Conservation (phyloP, 1,140 invertebrate species). For the Caenorhabditis latens region DNA sequence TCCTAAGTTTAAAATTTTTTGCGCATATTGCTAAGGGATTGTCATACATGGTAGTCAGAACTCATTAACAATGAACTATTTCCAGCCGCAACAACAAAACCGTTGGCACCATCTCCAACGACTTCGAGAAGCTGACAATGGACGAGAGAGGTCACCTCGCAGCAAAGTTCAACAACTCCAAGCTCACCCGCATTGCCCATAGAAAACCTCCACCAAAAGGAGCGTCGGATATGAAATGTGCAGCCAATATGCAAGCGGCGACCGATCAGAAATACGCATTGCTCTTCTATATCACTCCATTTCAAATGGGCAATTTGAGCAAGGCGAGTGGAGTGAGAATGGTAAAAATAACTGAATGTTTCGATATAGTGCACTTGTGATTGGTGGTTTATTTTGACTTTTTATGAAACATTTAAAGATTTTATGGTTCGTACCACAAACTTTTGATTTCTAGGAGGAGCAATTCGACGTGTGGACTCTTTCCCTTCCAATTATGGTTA, state of each 20-base stretch:
- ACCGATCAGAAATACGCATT: conserved; percentile 78
- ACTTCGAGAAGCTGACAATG: conserved; percentile 77
- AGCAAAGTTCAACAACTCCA: conserved; percentile 77
- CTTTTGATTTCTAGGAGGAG: conserved; percentile 28
- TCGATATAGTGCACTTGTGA: too few species aligned
- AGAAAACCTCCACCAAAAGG: conserved; percentile 77
- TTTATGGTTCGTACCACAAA: not conserved
- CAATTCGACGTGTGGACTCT: conserved; percentile 77
- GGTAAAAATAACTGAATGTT: not conserved
- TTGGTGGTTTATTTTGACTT: too few species aligned
- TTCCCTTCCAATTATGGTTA: conserved; percentile 77
- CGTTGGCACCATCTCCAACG: conserved; percentile 77
- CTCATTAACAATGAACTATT: too few species aligned
- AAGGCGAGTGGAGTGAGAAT: conserved; percentile 62
- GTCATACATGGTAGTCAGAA: too few species aligned
- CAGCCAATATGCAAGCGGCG: conserved; percentile 71
- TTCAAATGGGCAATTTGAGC: conserved; percentile 77
- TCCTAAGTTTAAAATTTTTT: not conserved
- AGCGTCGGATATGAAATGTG: conserved; percentile 60
- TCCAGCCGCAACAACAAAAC: conserved; percentile 70
- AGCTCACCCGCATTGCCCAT: conserved; percentile 76
- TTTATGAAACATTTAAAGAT: too few species aligned
- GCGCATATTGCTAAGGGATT: too few species aligned
- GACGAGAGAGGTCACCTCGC: conserved; percentile 76
- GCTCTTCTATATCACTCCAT: conserved; percentile 77